Percentiles rank a stretch among this genome's conserved stretches.
Evolutionary conservation across 2,888 invertebrate species (phyloP).

Genomic region (Selenia dentaria): DNA sequence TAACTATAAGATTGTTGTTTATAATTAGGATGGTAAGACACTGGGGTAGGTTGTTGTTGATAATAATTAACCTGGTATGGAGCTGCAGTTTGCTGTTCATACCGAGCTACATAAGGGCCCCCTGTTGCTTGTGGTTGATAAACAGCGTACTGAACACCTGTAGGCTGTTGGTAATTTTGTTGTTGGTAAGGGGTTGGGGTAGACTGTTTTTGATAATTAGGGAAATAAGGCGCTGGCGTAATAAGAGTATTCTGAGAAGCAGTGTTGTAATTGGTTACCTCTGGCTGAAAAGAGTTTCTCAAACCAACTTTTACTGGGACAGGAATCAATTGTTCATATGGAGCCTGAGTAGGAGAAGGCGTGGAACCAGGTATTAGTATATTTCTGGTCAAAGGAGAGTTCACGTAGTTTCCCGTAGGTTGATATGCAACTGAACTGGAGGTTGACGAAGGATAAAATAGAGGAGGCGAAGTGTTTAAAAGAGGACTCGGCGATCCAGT

Average conservation of each 20-base stretch:
- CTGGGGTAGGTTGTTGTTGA: constrained; percentile 1
- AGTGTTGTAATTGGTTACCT: constrained; percentile 9
- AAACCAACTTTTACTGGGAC: constrained; percentile 21
- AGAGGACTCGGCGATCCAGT: constrained; percentile 12
- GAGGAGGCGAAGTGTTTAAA: background rate
- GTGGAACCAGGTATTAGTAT: background rate
- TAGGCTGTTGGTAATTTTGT: constrained; percentile 15
- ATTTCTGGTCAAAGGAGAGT: background rate
- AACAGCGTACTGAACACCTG: background rate
- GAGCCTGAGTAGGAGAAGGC: background rate
- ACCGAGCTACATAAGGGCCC: background rate
- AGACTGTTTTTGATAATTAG: constrained; percentile 7
- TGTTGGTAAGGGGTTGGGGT: constrained; percentile 5
- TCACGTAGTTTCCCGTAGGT: constrained; percentile 2
- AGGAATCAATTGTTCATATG: constrained; percentile 21
- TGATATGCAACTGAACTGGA: constrained; percentile 20
- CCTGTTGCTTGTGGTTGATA: constrained; percentile 2
- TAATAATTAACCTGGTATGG: constrained; percentile 1
- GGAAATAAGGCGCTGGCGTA: constrained; percentile 5
- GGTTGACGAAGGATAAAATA: constrained; percentile 19
- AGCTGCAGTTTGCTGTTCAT: background rate
- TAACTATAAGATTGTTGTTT: constrained; percentile 1
- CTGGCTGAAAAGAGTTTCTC: constrained; percentile 10
- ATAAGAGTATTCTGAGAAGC: constrained; percentile 13
- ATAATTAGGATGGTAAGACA: constrained; percentile 1